Conservation (phyloP, 2,888 invertebrate species). For the Cephus spinipes region DNA sequence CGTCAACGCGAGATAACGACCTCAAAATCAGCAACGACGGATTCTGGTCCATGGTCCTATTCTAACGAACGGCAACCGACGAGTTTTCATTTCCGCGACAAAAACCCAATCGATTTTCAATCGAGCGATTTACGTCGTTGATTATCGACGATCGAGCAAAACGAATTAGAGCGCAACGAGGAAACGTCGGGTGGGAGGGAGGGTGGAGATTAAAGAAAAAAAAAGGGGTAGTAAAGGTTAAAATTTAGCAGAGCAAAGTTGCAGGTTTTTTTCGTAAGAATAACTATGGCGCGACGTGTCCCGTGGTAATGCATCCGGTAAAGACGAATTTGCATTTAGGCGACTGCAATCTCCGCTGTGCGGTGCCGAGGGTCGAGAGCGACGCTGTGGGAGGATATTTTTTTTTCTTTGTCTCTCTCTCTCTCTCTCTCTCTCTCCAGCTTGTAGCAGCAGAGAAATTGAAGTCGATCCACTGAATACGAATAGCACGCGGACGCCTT, state of each 20-base stretch:
- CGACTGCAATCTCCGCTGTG: not conserved
- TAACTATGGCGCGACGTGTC: not conserved
- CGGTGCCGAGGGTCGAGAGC: not conserved
- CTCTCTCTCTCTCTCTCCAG: not conserved
- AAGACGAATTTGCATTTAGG: not conserved
- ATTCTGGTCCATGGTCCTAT: not conserved
- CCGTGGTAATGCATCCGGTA: not conserved
- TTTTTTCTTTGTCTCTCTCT: not conserved
- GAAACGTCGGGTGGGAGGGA: not conserved
- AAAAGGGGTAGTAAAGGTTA: not conserved
- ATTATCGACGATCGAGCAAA: not conserved
- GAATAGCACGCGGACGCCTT: not conserved
- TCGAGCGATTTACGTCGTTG: not conserved
- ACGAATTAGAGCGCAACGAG: not conserved
- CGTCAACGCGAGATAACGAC: not conserved
- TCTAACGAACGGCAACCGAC: not conserved
- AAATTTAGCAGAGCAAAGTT: not conserved
- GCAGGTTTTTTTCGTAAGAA: not conserved
- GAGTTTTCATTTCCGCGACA: not conserved
- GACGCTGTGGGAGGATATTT: not conserved
- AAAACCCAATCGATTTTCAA: not conserved
- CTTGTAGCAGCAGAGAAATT: conserved; percentile 1
- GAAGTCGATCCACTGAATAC: conserved; percentile 6
- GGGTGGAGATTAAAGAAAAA: not conserved
- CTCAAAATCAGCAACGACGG: not conserved